Percentiles rank a stretch among this genome's conserved stretches.
Conservation (phyloP, 2,888 invertebrate species). For the Rhopalosiphum nymphaeae region DNA sequence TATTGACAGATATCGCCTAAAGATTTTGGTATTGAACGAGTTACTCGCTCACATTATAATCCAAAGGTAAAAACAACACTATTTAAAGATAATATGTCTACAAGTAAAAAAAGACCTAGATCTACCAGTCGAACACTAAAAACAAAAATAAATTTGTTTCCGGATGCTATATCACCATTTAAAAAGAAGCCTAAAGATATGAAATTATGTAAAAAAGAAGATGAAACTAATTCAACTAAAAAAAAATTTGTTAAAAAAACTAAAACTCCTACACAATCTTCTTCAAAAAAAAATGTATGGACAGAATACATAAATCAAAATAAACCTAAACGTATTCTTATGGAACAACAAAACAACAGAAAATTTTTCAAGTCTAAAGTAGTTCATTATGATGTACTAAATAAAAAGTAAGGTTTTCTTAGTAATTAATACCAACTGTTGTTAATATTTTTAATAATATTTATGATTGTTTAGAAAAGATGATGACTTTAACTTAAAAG, state of each 20-base stretch:
- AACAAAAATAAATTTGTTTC: slow-evolving; percentile 41
- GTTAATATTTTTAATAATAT: background rate
- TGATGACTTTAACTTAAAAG: slow-evolving; percentile 52
- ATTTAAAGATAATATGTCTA: slow-evolving; percentile 53
- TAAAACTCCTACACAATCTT: background rate
- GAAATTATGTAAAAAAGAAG: slow-evolving; percentile 27
- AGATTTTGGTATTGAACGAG: slow-evolving; percentile 42
- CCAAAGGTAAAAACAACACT: slow-evolving; percentile 53
- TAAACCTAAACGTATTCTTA: slow-evolving; percentile 46
- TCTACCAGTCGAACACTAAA: slow-evolving; percentile 37
- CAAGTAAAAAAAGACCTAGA: slow-evolving; percentile 47
- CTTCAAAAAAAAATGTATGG: slow-evolving; percentile 54
- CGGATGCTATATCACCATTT: slow-evolving; percentile 29
- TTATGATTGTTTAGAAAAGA: slow-evolving; percentile 39
- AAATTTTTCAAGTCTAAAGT: slow-evolving; percentile 61
- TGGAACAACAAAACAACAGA: slow-evolving; percentile 24
- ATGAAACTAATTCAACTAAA: background rate
- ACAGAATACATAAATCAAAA: slow-evolving; percentile 36
- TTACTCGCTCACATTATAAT: slow-evolving; percentile 44
- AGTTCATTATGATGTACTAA: background rate
- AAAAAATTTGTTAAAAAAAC: background rate
- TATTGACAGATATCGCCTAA: slow-evolving; percentile 38
- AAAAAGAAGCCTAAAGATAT: slow-evolving; percentile 38
- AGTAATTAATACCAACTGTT: background rate
- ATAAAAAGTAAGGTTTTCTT: slow-evolving; percentile 10